Evolutionary conservation across 2,888 invertebrate species (phyloP).

Genomic region (Drosophila colorata): DNA sequence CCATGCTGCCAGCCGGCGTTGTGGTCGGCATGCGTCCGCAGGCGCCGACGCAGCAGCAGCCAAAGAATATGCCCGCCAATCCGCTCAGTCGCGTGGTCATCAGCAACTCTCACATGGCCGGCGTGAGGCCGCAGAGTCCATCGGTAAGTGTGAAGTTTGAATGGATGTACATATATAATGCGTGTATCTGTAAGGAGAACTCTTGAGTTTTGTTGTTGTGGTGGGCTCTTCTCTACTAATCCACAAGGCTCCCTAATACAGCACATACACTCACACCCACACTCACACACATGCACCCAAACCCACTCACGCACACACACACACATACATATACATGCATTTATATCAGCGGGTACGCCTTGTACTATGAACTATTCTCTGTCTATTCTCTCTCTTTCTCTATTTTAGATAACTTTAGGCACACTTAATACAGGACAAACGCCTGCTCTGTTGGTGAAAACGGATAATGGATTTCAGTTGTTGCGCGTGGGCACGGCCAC

Average conservation of each 20-base stretch:
- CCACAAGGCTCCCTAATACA: slow-evolving; percentile 43
- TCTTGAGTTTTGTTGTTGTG: slow-evolving; percentile 59
- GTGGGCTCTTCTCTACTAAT: slow-evolving; percentile 70
- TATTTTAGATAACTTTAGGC: slow-evolving; percentile 93
- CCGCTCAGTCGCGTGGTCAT: slow-evolving; percentile 94
- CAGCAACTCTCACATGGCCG: slow-evolving; percentile 92
- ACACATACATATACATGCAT: slow-evolving; percentile 38
- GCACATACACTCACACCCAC: slow-evolving; percentile 23
- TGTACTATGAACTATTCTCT: slow-evolving; percentile 45
- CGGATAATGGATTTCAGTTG: slow-evolving; percentile 98
- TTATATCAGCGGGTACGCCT: slow-evolving; percentile 30
- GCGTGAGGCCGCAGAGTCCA: slow-evolving; percentile 92
- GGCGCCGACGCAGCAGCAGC: slow-evolving; percentile 89
- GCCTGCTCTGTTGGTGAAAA: slow-evolving; percentile 95
- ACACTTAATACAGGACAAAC: slow-evolving; percentile 95
- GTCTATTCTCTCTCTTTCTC: slow-evolving; percentile 52
- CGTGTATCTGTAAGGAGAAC: slow-evolving; percentile 16
- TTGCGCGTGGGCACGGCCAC: slow-evolving; percentile 94
- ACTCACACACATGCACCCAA: slow-evolving; percentile 33
- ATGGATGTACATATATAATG: slow-evolving; percentile 5
- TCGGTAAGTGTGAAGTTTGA: slow-evolving; percentile 85
- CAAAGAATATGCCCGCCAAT: slow-evolving; percentile 90
- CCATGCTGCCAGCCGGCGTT: slow-evolving; percentile 91
- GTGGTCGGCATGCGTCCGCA: slow-evolving; percentile 94
- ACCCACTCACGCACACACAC: slow-evolving; percentile 11